phyloP scores from a whole-genome alignment of 2,888 invertebrate genomes.

The Hydropsyche betteni region DNA sequence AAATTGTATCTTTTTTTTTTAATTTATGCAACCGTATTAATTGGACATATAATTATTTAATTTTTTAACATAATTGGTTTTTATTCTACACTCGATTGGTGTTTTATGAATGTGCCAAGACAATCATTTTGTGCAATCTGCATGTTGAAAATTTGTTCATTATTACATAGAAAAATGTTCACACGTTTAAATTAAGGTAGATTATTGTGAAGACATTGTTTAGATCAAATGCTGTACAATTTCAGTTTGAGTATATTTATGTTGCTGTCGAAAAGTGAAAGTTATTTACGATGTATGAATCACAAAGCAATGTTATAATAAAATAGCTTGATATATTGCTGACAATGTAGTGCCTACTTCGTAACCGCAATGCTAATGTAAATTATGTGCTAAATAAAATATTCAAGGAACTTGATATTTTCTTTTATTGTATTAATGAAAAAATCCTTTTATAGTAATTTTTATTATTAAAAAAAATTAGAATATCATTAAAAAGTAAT shows the following conservation, averaged over 20 bases:
- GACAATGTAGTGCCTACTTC: conserved; percentile 18
- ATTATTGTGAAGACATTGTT: no score
- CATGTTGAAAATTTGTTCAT: no score
- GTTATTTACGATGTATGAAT: no score
- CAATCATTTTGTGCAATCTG: conserved; percentile 10
- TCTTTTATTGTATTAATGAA: not conserved
- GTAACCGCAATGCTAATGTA: conserved; percentile 4
- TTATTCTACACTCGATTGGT: not conserved
- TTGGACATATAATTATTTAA: no score
- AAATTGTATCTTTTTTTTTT: not conserved
- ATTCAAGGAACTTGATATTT: not conserved
- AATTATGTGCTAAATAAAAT: not conserved
- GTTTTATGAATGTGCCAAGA: conserved; percentile 23
- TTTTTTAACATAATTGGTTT: not conserved
- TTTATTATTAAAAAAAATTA: not conserved
- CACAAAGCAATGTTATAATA: no score
- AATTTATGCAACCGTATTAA: no score
- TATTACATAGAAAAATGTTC: no score
- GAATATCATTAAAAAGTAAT: not conserved
- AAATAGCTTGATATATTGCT: conserved; percentile 8
- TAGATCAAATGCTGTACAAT: no score
- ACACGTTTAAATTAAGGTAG: no score
- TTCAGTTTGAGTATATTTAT: no score
- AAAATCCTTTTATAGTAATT: not conserved
- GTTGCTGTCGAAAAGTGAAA: no score